Conservation (phyloP, 2,888 invertebrate species). For the Physocephala rufipes region DNA sequence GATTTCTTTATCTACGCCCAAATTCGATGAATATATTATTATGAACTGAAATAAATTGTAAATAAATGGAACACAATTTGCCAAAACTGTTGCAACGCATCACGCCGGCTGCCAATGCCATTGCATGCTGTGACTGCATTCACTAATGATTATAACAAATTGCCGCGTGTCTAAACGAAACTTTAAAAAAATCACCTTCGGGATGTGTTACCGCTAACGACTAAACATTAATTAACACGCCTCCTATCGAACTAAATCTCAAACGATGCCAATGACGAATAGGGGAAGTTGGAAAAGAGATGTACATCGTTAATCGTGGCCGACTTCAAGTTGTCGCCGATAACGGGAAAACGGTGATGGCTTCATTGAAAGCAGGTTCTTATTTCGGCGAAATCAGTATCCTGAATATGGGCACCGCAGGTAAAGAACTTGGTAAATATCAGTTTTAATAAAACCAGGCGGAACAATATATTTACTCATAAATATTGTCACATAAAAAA, state of each 20-base stretch:
- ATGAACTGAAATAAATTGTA: constrained; percentile 11
- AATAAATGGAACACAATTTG: constrained; percentile 23
- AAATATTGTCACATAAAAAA: constrained; percentile 16
- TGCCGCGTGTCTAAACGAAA: not conserved
- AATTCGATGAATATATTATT: not conserved
- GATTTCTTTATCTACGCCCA: no score
- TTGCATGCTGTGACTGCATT: not conserved
- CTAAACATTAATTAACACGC: constrained; percentile 37
- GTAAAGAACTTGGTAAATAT: constrained; percentile 97
- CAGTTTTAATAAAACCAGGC: constrained; percentile 70
- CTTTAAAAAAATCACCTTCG: no score
- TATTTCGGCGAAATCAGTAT: constrained; percentile 99
- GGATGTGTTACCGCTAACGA: constrained; percentile 11
- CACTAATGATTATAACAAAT: not conserved
- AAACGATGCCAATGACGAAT: constrained; percentile 54
- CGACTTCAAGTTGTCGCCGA: constrained; percentile 94
- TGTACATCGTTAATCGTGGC: constrained; percentile 99
- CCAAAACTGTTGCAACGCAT: constrained; percentile 15
- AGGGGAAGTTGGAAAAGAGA: constrained; percentile 99
- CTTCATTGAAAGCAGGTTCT: constrained; percentile 97
- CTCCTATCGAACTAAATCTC: no score
- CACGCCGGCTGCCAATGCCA: not conserved
- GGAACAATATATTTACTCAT: constrained; percentile 53
- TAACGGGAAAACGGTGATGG: constrained; percentile 94
- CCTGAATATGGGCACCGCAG: constrained; percentile 99